These are phyloP conservation scores for Pseudomyrmex cubaensis DNA, from an alignment of 1,140 invertebrate species.

Conservation along the genomic window DNA sequence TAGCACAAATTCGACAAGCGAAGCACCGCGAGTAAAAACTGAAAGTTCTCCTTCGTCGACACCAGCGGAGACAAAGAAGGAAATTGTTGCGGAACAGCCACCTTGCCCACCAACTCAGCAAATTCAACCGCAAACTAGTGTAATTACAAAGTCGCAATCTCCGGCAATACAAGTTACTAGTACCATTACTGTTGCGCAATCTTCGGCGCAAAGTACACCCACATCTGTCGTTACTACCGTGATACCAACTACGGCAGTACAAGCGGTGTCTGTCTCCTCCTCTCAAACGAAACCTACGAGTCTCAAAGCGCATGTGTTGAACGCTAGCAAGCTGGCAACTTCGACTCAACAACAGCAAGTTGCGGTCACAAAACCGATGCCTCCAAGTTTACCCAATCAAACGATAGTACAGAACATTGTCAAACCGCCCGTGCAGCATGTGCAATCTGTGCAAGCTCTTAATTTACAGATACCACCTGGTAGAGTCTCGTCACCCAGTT, in stretches of 20 bases:
- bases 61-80: constrained; percentile 58
- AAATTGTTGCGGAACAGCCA: constrained; percentile 61
- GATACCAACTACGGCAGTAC: constrained; percentile 29
- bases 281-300: constrained; percentile 83
- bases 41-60: constrained; percentile 8
- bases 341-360: constrained; percentile 69
- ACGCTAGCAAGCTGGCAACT: constrained; percentile 78
- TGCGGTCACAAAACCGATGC: constrained; percentile 76
- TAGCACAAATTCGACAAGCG: constrained; percentile 11
- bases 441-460: constrained; percentile 77
- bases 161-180: constrained; percentile 69
- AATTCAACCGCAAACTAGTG: constrained; percentile 72
- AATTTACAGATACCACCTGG: constrained; percentile 79
- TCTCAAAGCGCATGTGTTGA: constrained; percentile 86
- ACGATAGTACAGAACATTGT: constrained; percentile 80
- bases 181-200: constrained; percentile 43
- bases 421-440: constrained; percentile 77
- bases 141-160: constrained; percentile 79
- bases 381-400: constrained; percentile 71
- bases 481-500: constrained; percentile 78
- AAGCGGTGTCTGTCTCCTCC: constrained; percentile 45
- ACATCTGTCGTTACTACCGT: constrained; percentile 35
- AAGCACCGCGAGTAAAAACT: constrained; percentile 41
- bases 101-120: constrained; percentile 48
- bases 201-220: constrained; percentile 21